Conservation (phyloP, 2,888 invertebrate species). For the Cantharis lateralis region DNA sequence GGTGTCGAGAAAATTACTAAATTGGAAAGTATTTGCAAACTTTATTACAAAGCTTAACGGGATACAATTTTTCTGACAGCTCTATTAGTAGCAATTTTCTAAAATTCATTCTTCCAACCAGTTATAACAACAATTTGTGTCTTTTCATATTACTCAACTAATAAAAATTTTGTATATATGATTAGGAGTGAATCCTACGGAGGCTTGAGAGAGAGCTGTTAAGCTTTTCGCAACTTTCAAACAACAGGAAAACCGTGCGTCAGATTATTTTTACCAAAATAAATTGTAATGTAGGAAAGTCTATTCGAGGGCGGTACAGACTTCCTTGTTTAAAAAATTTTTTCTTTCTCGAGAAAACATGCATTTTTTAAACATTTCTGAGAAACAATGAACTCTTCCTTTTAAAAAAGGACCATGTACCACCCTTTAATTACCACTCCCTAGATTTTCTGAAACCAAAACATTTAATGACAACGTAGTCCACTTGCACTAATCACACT, state of each 20-base stretch:
- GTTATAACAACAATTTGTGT: not conserved
- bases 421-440: too few species aligned
- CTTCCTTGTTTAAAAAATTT: too few species aligned
- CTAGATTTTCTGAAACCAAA: too few species aligned
- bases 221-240: not conserved
- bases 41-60: not conserved
- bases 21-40: conserved; percentile 1
- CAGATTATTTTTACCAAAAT: not conserved
- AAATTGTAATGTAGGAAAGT: not conserved
- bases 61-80: not conserved
- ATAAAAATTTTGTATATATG: not conserved
- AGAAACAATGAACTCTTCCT: too few species aligned
- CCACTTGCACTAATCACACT: not conserved
- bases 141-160: not conserved
- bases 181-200: not conserved
- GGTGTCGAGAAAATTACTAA: conserved; percentile 1
- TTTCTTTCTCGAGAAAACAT: too few species aligned
- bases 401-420: too few species aligned
- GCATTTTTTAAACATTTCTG: too few species aligned
- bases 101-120: not conserved
- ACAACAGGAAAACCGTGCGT: not conserved
- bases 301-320: too few species aligned
- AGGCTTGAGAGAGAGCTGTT: not conserved
- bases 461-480: too few species aligned
- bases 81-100: not conserved